phyloP scores from a whole-genome alignment of 1,140 invertebrate species.

The Aporrectodea caliginosa region DNA sequence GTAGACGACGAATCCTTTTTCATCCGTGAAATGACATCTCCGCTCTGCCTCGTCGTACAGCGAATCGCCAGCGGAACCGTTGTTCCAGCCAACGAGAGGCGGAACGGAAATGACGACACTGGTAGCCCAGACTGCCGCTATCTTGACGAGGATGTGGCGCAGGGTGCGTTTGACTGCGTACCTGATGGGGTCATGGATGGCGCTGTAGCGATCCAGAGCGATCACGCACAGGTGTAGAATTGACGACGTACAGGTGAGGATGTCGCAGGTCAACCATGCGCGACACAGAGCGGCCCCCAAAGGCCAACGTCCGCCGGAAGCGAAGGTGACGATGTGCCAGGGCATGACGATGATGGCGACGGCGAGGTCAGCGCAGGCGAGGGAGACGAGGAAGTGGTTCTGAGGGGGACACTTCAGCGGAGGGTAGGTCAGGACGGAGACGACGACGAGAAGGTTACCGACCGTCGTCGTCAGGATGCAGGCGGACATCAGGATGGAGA shows the following conservation, averaged over 20 bases:
- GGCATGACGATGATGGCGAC: constrained; percentile 94
- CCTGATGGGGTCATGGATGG: constrained; percentile 95
- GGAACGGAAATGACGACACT: constrained; percentile 90
- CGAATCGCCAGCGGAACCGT: background rate
- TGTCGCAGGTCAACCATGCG: background rate
- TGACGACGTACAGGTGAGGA: background rate
- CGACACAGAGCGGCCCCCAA: background rate
- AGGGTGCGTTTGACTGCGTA: constrained; percentile 92
- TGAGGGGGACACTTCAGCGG: constrained; percentile 88
- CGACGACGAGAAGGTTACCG: constrained; percentile 92
- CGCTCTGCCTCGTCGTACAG: constrained; percentile 35
- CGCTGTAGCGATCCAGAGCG: constrained; percentile 69
- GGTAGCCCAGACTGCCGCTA: constrained; percentile 85
- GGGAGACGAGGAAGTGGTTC: constrained; percentile 95
- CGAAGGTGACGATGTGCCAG: constrained; percentile 87
- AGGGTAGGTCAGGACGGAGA: constrained; percentile 92
- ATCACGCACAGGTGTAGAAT: constrained; percentile 48
- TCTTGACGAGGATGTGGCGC: constrained; percentile 81
- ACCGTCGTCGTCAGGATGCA: constrained; percentile 76
- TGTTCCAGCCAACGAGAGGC: constrained; percentile 82
- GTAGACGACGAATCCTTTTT: constrained; percentile 55
- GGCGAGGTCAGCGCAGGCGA: constrained; percentile 93
- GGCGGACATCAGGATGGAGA: constrained; percentile 53
- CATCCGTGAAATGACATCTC: constrained; percentile 55
- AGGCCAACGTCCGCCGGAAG: constrained; percentile 58